Percentiles rank a stretch among this genome's conserved stretches.
phyloP scores from a whole-genome alignment of 37 sponge, comb jelly and placozoan species.

The Dysidea cf. avara region DNA sequence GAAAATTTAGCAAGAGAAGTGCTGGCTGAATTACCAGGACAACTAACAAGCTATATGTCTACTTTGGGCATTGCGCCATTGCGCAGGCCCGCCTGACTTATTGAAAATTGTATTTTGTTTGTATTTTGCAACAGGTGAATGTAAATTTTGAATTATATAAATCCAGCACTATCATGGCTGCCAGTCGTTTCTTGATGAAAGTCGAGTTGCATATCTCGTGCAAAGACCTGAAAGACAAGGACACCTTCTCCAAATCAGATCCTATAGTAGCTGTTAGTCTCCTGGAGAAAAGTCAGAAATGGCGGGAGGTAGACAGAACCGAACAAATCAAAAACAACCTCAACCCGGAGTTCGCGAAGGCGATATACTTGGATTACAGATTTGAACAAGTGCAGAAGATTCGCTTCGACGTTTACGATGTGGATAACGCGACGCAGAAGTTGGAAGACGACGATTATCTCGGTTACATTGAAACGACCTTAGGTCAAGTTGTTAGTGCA shows the following conservation, averaged over 20 bases:
- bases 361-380: conserved; percentile 37
- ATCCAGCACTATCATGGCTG: too few relatives aligned
- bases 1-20: too few relatives aligned
- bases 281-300: not conserved
- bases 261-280: conserved; percentile 41
- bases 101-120: too few relatives aligned
- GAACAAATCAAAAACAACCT: conserved; percentile 69
- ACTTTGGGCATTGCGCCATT: too few relatives aligned
- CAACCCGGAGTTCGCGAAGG: conserved; percentile 57
- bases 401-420: conserved; percentile 54
- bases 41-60: too few relatives aligned
- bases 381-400: conserved; percentile 70
- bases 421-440: conserved; percentile 52
- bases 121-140: too few relatives aligned
- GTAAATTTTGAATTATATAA: too few relatives aligned
- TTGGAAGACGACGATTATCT: conserved; percentile 67
- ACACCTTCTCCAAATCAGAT: conserved; percentile 78
- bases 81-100: too few relatives aligned
- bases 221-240: conserved; percentile 43
- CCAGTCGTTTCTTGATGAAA: conserved; percentile 19
- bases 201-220: conserved; percentile 71
- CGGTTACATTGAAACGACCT: conserved; percentile 47
- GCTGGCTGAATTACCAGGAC: too few relatives aligned
- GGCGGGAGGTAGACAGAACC: conserved; percentile 67
- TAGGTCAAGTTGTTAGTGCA: conserved; percentile 59